Evolutionary conservation across 53 echinoderm and acorn worm species (phyloP), one percentile per base, ranked within the genome.

Genomic region (Temnopleurus reevesii): DNA sequence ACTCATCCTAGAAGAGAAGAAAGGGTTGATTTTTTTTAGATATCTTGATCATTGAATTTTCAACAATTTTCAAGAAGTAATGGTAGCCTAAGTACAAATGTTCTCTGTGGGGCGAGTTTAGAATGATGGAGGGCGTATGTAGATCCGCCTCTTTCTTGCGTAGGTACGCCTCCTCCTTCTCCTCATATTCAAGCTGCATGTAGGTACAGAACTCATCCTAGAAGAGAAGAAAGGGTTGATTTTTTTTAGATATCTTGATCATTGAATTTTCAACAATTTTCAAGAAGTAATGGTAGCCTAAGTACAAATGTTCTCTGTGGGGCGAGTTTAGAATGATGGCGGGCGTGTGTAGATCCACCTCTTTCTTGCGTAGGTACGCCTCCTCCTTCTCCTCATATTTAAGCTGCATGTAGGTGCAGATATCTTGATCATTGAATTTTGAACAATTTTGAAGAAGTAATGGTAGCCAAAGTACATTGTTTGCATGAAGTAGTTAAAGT

Each of bases 171-270:
- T 96, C 96, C 86, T 99, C 99, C 57, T 99, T 96, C 91, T 99
- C 99, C 46, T 95, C 99, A 86, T 99, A 99, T 76, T 99, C 96
- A 27, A 99, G 92, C 89, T 99, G 99, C 99, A 99, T 99, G 81
- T 99, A 99, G 79, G 99, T 99, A 92, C 96, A 96, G 57, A 98
- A 99, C 89, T 99, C 93, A 91, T 99, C 96, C 99, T 99, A 77
- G 2, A 66, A 4, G n/a, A 8, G 41, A 28, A 27, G 0, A 55
- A 55, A 81, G n/a, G 19, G 6, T 49, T 0, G 49, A 5, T 49
- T 49, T 49, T 4, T 49, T 49, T 59, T 0, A n/a, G n/a, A n/a
- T n/a, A n/a, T n/a, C n/a, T n/a, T n/a, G n/a, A n/a, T n/a, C n/a
- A n/a, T n/a, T n/a, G n/a, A n/a, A n/a, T n/a, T n/a, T n/a, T n/a